Evolutionary conservation across 1,140 invertebrate genomes (phyloP).

Genomic region (Sitodiplosis mosellana): DNA sequence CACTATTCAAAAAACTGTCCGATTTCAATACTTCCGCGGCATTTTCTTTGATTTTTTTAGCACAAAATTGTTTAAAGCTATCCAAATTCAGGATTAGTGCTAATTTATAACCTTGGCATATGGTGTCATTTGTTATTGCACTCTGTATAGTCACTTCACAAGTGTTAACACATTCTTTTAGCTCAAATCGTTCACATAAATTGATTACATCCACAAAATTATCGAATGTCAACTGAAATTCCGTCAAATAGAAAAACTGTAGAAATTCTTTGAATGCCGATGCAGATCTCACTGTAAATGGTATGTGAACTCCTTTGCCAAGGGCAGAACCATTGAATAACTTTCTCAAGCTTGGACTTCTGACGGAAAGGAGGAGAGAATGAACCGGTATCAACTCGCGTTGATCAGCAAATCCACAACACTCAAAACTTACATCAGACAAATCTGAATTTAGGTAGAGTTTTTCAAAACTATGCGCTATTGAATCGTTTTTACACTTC

Average conservation of each 20-base stretch:
- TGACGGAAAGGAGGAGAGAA: not conserved
- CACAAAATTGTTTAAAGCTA: not conserved
- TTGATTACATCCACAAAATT: no score
- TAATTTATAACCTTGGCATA: not conserved
- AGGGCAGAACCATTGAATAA: not conserved
- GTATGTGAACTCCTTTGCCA: not conserved
- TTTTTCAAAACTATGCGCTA: no score
- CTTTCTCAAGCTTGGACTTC: not conserved
- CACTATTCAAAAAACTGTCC: not conserved
- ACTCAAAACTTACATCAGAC: no score
- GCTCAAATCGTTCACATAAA: no score
- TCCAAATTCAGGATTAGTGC: not conserved
- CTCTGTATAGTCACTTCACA: no score
- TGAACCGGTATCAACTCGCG: no score
- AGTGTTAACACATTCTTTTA: no score
- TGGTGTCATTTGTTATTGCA: not conserved
- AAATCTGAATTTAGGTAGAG: no score
- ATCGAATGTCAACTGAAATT: no score
- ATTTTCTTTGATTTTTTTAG: not conserved
- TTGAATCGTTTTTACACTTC: no score
- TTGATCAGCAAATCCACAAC: no score
- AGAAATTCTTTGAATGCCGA: not conserved
- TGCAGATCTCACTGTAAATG: not conserved
- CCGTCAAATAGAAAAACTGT: no score
- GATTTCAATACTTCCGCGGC: not conserved